Percentiles rank a stretch among this genome's conserved stretches.
Conservation (phyloP, 2,888 invertebrate genomes). For the Ischnura elegans region DNA sequence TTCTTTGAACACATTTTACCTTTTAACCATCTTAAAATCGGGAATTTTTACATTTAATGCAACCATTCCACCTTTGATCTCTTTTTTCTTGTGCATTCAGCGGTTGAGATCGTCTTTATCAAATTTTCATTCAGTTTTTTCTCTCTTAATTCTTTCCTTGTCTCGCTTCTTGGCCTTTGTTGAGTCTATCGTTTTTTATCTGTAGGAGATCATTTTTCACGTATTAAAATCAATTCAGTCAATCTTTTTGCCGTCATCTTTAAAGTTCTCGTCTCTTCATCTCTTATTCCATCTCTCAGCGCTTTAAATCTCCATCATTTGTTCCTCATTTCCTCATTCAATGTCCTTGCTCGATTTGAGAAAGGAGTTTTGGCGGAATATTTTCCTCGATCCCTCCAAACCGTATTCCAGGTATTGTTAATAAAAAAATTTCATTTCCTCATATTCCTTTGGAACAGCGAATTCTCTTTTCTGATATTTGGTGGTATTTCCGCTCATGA, state of each 20-base stretch:
- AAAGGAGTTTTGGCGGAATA: not conserved
- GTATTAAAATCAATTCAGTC: constrained; percentile 17
- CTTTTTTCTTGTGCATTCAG: not conserved
- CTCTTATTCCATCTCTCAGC: not conserved
- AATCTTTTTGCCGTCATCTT: not conserved
- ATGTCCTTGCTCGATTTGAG: not conserved
- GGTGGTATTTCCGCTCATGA: not conserved
- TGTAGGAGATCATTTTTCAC: not conserved
- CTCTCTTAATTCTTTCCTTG: not conserved
- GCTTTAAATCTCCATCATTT: not conserved
- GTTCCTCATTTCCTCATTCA: not conserved
- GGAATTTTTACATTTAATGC: not conserved
- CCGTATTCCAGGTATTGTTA: not conserved
- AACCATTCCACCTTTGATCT: not conserved
- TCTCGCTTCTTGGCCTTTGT: not conserved
- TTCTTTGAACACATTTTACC: not conserved
- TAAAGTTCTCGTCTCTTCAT: not conserved
- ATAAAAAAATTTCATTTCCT: not conserved
- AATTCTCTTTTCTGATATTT: not conserved
- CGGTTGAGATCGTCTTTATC: not conserved
- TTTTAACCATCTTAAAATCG: not conserved
- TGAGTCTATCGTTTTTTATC: not conserved
- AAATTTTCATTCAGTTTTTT: constrained; percentile 1
- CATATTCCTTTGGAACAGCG: not conserved
- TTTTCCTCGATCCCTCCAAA: not conserved